A percentile compares a stretch with the other conserved stretches of the same genome.
Evolutionary conservation across 2,797 vertebrate species (phyloP).

Genomic region (Lagorchestes hirsutus): DNA sequence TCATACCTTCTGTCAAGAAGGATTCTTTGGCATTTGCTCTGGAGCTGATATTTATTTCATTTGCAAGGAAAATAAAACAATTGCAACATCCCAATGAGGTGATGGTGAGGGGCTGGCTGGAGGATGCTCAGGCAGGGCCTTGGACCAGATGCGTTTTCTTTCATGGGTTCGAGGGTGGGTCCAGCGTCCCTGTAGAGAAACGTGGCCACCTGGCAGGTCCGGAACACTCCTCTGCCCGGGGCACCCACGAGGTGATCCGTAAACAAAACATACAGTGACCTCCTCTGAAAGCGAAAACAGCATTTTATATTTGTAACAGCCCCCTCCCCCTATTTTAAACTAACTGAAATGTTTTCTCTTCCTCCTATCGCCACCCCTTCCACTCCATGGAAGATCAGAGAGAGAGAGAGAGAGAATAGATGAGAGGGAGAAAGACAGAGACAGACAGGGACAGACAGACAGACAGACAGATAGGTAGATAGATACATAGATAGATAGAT

Average conservation of each 20-base stretch:
- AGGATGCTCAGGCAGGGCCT: too few species aligned
- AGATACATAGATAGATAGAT: too few species aligned
- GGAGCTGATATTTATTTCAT: not conserved
- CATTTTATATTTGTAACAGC: too few species aligned
- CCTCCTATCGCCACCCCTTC: not conserved
- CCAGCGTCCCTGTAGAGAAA: not conserved
- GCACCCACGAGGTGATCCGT: too few species aligned
- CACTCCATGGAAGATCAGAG: not conserved
- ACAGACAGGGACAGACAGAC: not conserved
- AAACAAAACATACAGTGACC: not conserved
- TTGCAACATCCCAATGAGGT: not conserved
- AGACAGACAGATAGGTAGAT: too few species aligned
- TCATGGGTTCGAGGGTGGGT: not conserved
- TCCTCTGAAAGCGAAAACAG: too few species aligned
- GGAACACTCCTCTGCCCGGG: not conserved
- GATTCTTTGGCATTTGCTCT: not conserved
- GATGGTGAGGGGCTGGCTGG: too few species aligned
- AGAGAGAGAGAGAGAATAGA: too few species aligned
- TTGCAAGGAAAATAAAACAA: not conserved
- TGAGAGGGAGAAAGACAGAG: not conserved
- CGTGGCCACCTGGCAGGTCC: too few species aligned
- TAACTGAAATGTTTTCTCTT: not conserved
- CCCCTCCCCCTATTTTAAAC: too few species aligned
- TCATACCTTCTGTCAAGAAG: not conserved
- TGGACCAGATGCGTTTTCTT: not conserved